Evolutionary conservation across 2,797 vertebrate species (phyloP).

Genomic region (Poeciliopsis gracilis): DNA sequence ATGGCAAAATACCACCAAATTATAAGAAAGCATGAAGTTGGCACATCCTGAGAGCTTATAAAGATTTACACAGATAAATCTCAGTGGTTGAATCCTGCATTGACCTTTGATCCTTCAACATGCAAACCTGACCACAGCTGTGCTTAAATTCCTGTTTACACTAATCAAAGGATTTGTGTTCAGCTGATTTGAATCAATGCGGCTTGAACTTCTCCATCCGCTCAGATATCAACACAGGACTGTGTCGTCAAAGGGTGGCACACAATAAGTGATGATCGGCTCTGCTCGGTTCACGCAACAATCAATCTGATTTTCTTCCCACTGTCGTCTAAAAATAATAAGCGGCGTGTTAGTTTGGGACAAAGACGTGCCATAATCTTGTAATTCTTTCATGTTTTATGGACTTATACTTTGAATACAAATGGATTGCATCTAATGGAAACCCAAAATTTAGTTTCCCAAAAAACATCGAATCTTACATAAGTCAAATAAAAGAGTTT

Average conservation of each 20-base stretch:
- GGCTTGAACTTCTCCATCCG: not conserved
- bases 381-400: not conserved
- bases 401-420: not conserved
- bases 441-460: not conserved
- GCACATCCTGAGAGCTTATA: not conserved
- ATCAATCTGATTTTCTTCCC: not conserved
- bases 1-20: not conserved
- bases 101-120: conserved; percentile 32
- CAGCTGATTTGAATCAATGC: conserved; percentile 31
- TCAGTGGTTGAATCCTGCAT: conserved; percentile 19
- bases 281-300: not conserved
- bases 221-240: conserved; percentile 11
- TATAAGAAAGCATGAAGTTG: not conserved
- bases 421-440: not conserved
- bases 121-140: conserved; percentile 32
- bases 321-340: not conserved
- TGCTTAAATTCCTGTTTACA: conserved; percentile 51
- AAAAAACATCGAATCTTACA: not conserved
- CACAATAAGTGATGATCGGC: not conserved
- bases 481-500: not conserved
- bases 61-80: conserved; percentile 15
- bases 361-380: not conserved
- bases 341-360: not conserved
- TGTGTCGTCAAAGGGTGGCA: conserved; percentile 12
- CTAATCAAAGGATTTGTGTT: conserved; percentile 48